These are phyloP conservation scores for Apis florea DNA, from an alignment of 1,140 invertebrate genomes.

Conservation along the genomic window DNA sequence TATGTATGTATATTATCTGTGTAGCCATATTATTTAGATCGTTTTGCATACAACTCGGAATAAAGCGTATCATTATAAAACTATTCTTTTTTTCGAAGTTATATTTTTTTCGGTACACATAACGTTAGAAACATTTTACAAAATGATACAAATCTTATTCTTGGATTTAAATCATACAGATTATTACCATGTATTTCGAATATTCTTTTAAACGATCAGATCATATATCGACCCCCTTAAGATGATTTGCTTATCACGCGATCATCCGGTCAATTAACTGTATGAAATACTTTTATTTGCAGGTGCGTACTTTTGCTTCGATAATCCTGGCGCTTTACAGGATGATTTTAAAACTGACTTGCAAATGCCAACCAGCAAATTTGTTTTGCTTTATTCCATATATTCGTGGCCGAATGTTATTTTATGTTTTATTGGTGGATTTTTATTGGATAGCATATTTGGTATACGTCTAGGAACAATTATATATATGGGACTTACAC, in stretches of 20 bases:
- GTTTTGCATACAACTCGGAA: too few species aligned
- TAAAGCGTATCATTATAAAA: too few species aligned
- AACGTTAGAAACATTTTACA: neutral
- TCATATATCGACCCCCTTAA: constrained; percentile 9
- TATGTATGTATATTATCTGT: too few species aligned
- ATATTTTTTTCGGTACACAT: neutral
- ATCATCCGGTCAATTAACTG: constrained; percentile 1
- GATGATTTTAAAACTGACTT: constrained; percentile 93
- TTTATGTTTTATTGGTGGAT: constrained; percentile 97
- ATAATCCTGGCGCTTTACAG: constrained; percentile 96
- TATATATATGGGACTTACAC: constrained; percentile 91
- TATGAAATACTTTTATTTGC: constrained; percentile 76
- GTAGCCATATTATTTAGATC: too few species aligned
- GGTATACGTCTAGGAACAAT: constrained; percentile 95
- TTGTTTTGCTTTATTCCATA: constrained; percentile 94
- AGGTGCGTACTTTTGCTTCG: constrained; percentile 99
- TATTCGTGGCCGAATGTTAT: constrained; percentile 99
- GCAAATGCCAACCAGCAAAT: constrained; percentile 89
- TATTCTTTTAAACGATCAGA: neutral
- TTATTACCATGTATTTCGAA: neutral
- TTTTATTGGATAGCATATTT: constrained; percentile 96
- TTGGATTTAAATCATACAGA: neutral
- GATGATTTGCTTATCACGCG: constrained; percentile 1
- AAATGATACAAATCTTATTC: neutral
- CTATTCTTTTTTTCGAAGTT: too few species aligned